phyloP scores from a whole-genome alignment of 2,797 vertebrate species.

The Notolabrus celidotus region DNA sequence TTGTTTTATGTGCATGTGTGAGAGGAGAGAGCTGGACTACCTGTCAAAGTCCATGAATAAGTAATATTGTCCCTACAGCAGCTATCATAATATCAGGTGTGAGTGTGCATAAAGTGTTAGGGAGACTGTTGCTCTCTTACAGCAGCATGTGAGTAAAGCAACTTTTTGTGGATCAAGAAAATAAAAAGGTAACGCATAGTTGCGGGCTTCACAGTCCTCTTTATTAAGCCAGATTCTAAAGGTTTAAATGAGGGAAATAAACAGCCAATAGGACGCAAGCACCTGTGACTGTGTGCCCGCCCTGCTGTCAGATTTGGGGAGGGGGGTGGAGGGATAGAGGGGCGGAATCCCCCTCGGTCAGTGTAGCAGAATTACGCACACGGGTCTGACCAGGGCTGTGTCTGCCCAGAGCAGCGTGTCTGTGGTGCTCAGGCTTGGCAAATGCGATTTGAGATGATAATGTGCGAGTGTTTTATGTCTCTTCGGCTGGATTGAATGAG shows the following conservation, averaged over 20 bases:
- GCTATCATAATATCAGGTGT: constrained; percentile 38
- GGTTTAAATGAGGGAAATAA: constrained; percentile 11
- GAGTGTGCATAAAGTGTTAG: constrained; percentile 28
- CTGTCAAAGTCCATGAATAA: constrained; percentile 56
- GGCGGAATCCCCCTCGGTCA: constrained; percentile 63
- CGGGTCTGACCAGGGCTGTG: constrained; percentile 55
- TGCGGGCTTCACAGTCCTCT: neutral
- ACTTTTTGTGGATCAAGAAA: constrained; percentile 6
- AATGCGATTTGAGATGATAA: constrained; percentile 45
- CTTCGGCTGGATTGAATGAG: constrained; percentile 27
- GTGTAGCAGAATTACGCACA: constrained; percentile 54
- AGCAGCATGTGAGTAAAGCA: constrained; percentile 9
- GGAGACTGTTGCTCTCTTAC: constrained; percentile 19
- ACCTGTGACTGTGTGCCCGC: constrained; percentile 59
- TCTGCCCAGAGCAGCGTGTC: constrained; percentile 23
- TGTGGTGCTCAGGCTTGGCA: constrained; percentile 22
- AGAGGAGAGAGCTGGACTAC: constrained; percentile 15
- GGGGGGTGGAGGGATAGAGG: constrained; percentile 45
- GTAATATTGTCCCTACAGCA: constrained; percentile 45
- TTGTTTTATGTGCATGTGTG: neutral
- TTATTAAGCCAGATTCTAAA: neutral
- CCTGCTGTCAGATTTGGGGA: constrained; percentile 55
- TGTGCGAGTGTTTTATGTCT: constrained; percentile 30
- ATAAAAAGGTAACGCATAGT: constrained; percentile 12
- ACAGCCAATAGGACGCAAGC: constrained; percentile 57